These are phyloP conservation scores for Aythya fuligula DNA, from an alignment of 2,797 vertebrate genomes.

Conservation along the genomic window DNA sequence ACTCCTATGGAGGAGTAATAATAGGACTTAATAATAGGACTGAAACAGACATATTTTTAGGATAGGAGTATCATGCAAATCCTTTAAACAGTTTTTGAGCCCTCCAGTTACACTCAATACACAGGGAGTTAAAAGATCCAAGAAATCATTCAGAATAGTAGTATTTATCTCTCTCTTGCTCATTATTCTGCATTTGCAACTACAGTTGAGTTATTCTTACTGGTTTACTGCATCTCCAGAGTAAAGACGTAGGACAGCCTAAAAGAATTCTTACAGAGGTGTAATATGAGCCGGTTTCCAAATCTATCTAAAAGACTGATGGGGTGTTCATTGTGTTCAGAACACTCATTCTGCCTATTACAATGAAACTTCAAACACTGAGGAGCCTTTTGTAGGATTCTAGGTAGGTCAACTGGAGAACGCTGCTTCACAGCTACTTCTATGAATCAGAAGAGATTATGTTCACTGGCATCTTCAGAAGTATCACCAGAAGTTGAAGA, in stretches of 20 bases:
- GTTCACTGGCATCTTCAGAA: not conserved
- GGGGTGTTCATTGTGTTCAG: not conserved
- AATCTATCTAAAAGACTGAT: not conserved
- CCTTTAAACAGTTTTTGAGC: not conserved
- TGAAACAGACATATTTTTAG: too few relatives aligned
- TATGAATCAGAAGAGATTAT: not conserved
- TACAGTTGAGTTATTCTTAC: not conserved
- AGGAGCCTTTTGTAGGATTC: not conserved
- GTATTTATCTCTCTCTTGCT: not conserved
- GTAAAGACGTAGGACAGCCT: not conserved
- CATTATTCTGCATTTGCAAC: not conserved
- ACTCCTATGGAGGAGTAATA: too few relatives aligned
- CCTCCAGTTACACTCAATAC: not conserved
- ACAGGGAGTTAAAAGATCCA: not conserved
- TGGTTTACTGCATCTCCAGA: not conserved
- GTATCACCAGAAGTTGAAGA: not conserved
- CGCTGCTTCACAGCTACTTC: not conserved
- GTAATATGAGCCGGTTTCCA: not conserved
- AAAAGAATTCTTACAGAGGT: not conserved
- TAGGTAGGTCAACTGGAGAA: not conserved
- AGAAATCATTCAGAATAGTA: not conserved
- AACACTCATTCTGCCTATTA: not conserved
- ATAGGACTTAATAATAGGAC: too few relatives aligned
- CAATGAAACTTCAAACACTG: accelerated
- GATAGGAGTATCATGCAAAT: too few relatives aligned